Base-by-base conservation (phyloP, 1,140 invertebrate genomes). In the Rhynchophorus ferrugineus region DNA sequence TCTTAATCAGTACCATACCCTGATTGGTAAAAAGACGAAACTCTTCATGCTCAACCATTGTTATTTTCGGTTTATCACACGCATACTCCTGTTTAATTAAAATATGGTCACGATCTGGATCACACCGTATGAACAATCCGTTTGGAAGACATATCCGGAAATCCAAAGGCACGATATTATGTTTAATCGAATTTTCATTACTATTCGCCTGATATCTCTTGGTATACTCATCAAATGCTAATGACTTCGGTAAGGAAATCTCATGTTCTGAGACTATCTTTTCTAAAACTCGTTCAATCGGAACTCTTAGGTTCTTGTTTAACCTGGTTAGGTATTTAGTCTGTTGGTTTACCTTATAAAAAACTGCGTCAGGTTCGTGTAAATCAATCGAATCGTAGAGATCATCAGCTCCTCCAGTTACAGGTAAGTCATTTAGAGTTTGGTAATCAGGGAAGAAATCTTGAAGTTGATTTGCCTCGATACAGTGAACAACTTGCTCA, bases 1-100 rank as follows among this genome's bases (percentile, higher is more conserved):
- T 61, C 35, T 61, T 62, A 9, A 60, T 57, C 21, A 61, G 3
- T 8, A 61, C 42, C 7, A 22, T 44, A 16, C 61, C 61, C 46
- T 53, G 51, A 33, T 38, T 49, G 3, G 41, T 54, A 39, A 62
- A 62, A 1, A 60, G 38, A 47, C 61, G 19, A 36, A 57, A 62
- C 41, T 56, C 50, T 50, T 62, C 61, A 18, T 49, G 34, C 22
- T 48, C 34, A 3, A 48, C 22, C 1, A 2, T 1, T 19, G 19
- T 13, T 7, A 43, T 22, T 24, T 51, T 37, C 5, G 47, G 52
- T 19, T 46, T 45, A 9, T 38, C 13, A 14, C 20, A 35, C 17
- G 48, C 13, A 35, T 57, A 54, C 14, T 51, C 46, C 43, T 62
- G 61, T 44, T 58, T 58, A 2, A 61, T 43, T 38, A 54, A 42